phyloP scores from a whole-genome alignment of 1,140 invertebrate genomes.

The Drosophila suzukii region DNA sequence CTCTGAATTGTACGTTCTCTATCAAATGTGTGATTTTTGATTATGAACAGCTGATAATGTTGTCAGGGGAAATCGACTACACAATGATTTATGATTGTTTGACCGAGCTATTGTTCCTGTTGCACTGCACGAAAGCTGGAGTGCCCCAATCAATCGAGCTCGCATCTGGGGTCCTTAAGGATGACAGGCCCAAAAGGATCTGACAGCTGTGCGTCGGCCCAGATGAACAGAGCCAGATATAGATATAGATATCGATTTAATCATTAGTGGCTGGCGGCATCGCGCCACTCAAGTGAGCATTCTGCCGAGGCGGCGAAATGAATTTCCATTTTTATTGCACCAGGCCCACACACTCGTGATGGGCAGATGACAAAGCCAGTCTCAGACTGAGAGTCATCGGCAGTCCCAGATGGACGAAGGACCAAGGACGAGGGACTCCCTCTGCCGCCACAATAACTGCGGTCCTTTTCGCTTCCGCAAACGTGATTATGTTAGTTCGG shows the following conservation, averaged over 20 bases:
- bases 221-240: slow-evolving; percentile 53
- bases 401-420: slow-evolving; percentile 22
- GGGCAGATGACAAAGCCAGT: slow-evolving; percentile 31
- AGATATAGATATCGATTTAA: slow-evolving; percentile 71
- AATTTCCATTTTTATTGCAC: slow-evolving; percentile 79
- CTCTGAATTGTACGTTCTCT: too few relatives aligned
- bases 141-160: slow-evolving; percentile 34
- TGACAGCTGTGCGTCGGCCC: slow-evolving; percentile 56
- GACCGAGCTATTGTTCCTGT: background rate
- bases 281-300: slow-evolving; percentile 52
- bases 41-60: too few relatives aligned
- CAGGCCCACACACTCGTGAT: slow-evolving; percentile 29
- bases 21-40: too few relatives aligned
- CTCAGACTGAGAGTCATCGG: slow-evolving; percentile 6
- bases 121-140: background rate
- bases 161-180: slow-evolving; percentile 40
- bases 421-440: slow-evolving; percentile 12
- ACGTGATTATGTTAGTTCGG: slow-evolving; percentile 54
- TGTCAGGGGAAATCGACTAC: background rate
- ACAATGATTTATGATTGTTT: background rate
- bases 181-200: slow-evolving; percentile 39
- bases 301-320: slow-evolving; percentile 53
- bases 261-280: slow-evolving; percentile 64
- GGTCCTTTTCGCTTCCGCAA: slow-evolving; percentile 12
- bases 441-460: slow-evolving; percentile 30